Evolutionary conservation across 2,113 vertebrate genomes (phyloP).

Genomic region (Pterocles burchelli): DNA sequence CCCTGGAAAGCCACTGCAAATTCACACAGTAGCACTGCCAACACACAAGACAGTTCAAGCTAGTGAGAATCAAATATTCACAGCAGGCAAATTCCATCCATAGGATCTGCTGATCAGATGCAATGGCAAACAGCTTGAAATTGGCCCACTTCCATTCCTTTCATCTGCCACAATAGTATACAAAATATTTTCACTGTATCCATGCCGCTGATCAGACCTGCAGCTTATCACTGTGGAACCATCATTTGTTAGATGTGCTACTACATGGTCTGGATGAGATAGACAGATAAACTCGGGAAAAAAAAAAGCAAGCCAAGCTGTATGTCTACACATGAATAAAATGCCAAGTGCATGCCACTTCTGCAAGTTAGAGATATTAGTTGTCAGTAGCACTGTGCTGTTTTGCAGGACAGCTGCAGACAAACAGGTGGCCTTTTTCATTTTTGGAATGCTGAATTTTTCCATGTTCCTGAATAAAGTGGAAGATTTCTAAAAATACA

Average conservation of each 20-base stretch:
- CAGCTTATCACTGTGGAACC: slow-evolving; percentile 25
- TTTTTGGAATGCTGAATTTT: slow-evolving; percentile 39
- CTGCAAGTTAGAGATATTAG: slow-evolving; percentile 20
- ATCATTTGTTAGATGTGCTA: slow-evolving; percentile 31
- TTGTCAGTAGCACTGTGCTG: not conserved
- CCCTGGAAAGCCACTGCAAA: slow-evolving; percentile 30
- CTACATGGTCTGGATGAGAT: slow-evolving; percentile 2
- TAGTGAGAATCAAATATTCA: slow-evolving; percentile 47
- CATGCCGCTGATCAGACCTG: not conserved
- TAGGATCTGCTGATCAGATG: slow-evolving; percentile 69
- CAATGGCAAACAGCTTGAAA: slow-evolving; percentile 47
- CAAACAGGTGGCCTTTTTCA: slow-evolving; percentile 44
- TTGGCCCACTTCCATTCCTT: slow-evolving; percentile 35
- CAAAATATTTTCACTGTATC: slow-evolving; percentile 36
- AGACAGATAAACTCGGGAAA: slow-evolving; percentile 47
- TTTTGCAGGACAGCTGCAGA: slow-evolving; percentile 42
- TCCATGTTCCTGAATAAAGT: slow-evolving; percentile 2
- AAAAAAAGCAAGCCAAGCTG: slow-evolving; percentile 42
- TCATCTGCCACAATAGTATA: slow-evolving; percentile 25
- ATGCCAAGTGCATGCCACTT: slow-evolving; percentile 2
- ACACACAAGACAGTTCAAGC: not conserved
- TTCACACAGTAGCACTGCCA: slow-evolving; percentile 26
- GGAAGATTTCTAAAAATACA: not conserved
- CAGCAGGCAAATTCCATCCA: slow-evolving; percentile 68
- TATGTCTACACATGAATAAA: not conserved